phyloP scores from a whole-genome alignment of 1,140 invertebrate genomes.

The Plutomurus gul region DNA sequence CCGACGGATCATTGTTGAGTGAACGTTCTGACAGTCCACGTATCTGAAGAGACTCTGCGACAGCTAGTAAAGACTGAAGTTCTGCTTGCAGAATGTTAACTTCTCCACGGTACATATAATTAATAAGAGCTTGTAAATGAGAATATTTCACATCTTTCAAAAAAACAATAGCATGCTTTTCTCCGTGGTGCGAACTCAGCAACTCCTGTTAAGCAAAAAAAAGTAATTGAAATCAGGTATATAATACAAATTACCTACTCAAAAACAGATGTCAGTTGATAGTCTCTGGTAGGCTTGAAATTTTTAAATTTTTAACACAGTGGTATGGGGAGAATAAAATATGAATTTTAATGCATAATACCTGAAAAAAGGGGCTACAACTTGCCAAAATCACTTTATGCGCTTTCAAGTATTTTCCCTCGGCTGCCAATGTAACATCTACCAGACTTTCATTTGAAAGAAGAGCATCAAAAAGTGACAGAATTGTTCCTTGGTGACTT shows the following conservation, averaged over 20 bases:
- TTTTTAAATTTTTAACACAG: not conserved
- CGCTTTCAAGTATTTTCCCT: conserved; percentile 31
- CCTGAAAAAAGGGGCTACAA: conserved; percentile 41
- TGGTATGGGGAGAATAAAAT: not conserved
- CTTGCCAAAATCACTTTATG: conserved; percentile 46
- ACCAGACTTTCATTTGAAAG: conserved; percentile 68
- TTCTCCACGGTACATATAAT: conserved; percentile 50
- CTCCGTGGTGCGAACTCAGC: not conserved
- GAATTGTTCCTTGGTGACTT: conserved; percentile 88
- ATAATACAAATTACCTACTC: too few relatives aligned
- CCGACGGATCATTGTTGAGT: not conserved
- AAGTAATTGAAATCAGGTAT: too few relatives aligned
- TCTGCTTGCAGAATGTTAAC: conserved; percentile 42
- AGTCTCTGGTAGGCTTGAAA: not conserved
- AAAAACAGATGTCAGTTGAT: not conserved
- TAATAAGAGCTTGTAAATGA: conserved; percentile 46
- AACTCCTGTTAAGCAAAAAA: conserved; percentile 2
- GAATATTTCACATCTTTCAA: conserved; percentile 33
- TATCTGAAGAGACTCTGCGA: conserved; percentile 47
- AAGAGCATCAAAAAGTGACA: conserved; percentile 88
- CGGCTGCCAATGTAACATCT: conserved; percentile 41
- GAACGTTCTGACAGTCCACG: conserved; percentile 23
- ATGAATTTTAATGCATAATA: not conserved
- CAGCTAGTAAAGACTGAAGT: conserved; percentile 43
- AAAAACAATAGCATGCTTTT: conserved; percentile 30